These are phyloP conservation scores for Lasioglossum pauxillum DNA, from an alignment of 2,888 invertebrate genomes.

Conservation along the genomic window DNA sequence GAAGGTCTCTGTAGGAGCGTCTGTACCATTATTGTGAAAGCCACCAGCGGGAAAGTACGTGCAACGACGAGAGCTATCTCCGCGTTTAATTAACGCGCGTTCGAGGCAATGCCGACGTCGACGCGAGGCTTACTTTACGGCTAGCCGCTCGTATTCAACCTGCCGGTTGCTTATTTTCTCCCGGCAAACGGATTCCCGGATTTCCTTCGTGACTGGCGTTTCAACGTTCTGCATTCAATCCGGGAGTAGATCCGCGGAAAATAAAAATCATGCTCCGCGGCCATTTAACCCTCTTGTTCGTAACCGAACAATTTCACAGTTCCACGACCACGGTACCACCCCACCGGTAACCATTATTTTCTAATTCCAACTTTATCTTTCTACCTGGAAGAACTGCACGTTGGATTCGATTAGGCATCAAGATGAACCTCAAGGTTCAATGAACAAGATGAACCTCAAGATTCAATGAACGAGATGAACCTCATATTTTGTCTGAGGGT, in stretches of 20 bases:
- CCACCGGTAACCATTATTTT: too few species aligned
- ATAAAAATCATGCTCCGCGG: slow-evolving; percentile 15
- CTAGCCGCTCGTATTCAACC: slow-evolving; percentile 43
- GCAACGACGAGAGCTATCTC: slow-evolving; percentile 66
- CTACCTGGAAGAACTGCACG: too few species aligned
- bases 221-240: neutral
- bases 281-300: neutral
- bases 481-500: too few species aligned
- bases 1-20: slow-evolving; percentile 67
- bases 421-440: too few species aligned
- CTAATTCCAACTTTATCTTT: too few species aligned
- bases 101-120: slow-evolving; percentile 49
- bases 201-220: neutral
- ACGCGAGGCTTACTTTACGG: slow-evolving; percentile 61
- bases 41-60: slow-evolving; percentile 68
- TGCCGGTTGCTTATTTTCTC: slow-evolving; percentile 33
- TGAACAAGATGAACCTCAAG: too few species aligned
- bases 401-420: too few species aligned
- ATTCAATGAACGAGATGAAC: too few species aligned
- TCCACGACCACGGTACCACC: too few species aligned
- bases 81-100: slow-evolving; percentile 70
- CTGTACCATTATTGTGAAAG: slow-evolving; percentile 72
- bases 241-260: neutral
- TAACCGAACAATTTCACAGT: neutral
- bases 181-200: slow-evolving; percentile 19